Evolutionary conservation across 2,113 vertebrate species (phyloP).

Genomic region (Raja brachyura): DNA sequence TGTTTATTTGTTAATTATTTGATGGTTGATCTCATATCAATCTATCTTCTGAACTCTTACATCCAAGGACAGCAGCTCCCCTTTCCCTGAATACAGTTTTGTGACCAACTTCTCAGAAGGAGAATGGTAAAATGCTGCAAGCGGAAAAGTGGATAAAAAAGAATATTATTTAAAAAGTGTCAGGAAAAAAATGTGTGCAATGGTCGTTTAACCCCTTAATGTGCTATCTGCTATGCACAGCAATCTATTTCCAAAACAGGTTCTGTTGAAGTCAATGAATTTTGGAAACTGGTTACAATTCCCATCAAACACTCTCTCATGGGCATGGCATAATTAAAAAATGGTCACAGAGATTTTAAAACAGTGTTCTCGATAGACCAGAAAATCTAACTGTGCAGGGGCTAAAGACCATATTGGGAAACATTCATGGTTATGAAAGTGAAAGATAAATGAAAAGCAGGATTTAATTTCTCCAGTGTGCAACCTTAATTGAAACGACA

Average conservation of each 20-base stretch:
- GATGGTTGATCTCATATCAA: background rate
- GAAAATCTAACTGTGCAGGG: background rate
- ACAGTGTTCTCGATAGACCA: background rate
- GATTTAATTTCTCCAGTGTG: background rate
- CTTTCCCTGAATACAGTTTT: background rate
- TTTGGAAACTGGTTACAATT: too few species aligned
- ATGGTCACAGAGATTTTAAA: background rate
- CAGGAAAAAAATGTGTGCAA: too few species aligned
- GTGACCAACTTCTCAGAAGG: background rate
- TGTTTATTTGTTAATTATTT: background rate
- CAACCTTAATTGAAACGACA: background rate
- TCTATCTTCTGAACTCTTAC: background rate
- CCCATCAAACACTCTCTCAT: background rate
- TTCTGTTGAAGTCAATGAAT: too few species aligned
- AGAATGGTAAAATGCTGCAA: background rate
- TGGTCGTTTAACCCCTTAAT: too few species aligned
- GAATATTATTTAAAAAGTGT: too few species aligned
- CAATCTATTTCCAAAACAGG: too few species aligned
- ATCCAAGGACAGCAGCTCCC: background rate
- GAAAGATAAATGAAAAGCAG: background rate
- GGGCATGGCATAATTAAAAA: background rate
- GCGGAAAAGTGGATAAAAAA: background rate
- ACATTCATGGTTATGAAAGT: too few species aligned
- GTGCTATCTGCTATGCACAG: too few species aligned
- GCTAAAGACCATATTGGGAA: background rate